These are phyloP conservation scores for Aphidoletes aphidimyza DNA, from an alignment of 2,888 invertebrate genomes.

Conservation along the genomic window DNA sequence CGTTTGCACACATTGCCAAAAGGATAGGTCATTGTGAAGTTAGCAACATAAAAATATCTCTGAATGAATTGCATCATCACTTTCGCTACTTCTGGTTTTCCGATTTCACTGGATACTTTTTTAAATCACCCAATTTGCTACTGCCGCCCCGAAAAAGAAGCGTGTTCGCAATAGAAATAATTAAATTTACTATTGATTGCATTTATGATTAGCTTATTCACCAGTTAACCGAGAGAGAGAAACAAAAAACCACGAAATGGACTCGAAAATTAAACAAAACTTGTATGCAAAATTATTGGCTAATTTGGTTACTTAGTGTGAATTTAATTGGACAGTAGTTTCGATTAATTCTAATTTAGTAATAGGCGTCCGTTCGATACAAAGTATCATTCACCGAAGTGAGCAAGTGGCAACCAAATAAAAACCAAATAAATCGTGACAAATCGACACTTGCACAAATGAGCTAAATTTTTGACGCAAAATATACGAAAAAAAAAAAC, in stretches of 20 bases:
- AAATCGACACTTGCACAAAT: neutral
- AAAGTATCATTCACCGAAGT: neutral
- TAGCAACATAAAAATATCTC: neutral
- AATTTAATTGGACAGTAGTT: constrained; percentile 39
- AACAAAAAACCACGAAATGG: too few species aligned
- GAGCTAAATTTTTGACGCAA: neutral
- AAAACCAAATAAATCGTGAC: constrained; percentile 36
- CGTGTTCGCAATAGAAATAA: neutral
- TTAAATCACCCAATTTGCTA: neutral
- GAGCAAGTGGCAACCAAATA: too few species aligned
- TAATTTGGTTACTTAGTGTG: neutral
- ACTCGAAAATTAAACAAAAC: neutral
- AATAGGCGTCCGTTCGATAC: constrained; percentile 6
- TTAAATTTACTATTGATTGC: neutral
- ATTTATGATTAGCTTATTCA: neutral
- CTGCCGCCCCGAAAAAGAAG: too few species aligned
- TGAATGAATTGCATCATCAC: neutral
- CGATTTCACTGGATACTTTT: neutral
- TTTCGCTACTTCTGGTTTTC: neutral
- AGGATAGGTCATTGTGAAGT: neutral
- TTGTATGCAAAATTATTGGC: neutral
- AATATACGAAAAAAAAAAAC: too few species aligned
- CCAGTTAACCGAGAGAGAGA: too few species aligned
- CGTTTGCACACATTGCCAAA: neutral
- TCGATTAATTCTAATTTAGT: constrained; percentile 26